phyloP scores from a whole-genome alignment of 2,113 vertebrate species.

The Alaudala cheleensis region DNA sequence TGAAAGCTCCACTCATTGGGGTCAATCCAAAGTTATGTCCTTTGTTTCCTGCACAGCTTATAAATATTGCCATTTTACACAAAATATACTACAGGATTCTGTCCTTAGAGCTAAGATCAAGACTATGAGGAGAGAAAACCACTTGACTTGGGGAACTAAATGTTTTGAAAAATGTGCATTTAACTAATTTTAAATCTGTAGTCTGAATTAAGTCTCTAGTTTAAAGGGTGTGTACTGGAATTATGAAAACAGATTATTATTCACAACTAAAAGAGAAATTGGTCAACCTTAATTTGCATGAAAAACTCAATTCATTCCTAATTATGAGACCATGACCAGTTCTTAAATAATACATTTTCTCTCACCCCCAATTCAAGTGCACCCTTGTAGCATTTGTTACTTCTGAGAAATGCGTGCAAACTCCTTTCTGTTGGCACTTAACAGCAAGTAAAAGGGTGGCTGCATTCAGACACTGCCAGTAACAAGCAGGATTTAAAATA shows the following conservation, averaged over 20 bases:
- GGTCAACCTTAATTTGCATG: background rate
- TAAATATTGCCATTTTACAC: background rate
- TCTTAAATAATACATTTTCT: background rate
- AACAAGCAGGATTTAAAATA: background rate
- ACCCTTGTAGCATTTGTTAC: background rate
- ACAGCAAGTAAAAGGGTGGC: background rate
- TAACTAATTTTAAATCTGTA: background rate
- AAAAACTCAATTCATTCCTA: background rate
- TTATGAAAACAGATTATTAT: background rate
- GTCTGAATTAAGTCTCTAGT: background rate
- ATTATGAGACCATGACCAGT: background rate
- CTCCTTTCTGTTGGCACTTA: background rate
- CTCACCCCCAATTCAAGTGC: background rate
- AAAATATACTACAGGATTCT: background rate
- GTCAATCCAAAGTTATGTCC: background rate
- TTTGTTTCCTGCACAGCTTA: background rate
- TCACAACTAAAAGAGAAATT: background rate
- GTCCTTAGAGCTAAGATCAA: background rate
- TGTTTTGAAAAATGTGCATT: background rate
- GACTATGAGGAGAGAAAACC: background rate
- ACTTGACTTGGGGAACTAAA: background rate
- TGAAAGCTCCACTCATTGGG: background rate
- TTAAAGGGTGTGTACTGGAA: background rate
- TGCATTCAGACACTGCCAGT: background rate
- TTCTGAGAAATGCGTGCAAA: background rate